Percentiles rank a stretch among this genome's conserved stretches.
Evolutionary conservation across 2,797 vertebrate species (phyloP).

Genomic region (Basileuterus tristriatus): DNA sequence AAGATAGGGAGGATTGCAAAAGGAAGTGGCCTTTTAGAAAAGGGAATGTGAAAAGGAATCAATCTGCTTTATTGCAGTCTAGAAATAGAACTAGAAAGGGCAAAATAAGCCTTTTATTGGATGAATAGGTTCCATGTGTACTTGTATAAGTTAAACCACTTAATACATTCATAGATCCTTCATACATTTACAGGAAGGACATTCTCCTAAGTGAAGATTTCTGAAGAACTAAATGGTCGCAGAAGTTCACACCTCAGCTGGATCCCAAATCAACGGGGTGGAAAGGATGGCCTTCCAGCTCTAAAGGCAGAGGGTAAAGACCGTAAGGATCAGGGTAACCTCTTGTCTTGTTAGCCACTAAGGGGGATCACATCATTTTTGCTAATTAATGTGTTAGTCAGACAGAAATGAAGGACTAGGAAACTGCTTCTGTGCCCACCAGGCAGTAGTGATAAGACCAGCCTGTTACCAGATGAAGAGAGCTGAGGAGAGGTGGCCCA

Average conservation of each 20-base stretch:
- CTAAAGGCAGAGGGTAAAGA: neutral
- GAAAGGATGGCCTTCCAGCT: neutral
- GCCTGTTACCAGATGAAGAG: neutral
- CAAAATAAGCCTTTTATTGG: neutral
- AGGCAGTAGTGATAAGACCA: neutral
- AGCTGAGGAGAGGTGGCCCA: neutral
- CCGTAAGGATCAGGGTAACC: neutral
- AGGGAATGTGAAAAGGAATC: neutral
- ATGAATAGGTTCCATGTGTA: neutral
- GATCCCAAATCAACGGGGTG: neutral
- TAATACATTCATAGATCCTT: neutral
- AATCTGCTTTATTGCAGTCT: neutral
- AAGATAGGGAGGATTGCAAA: neutral
- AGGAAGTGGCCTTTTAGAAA: neutral
- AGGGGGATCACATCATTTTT: neutral
- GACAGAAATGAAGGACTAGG: neutral
- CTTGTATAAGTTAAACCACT: neutral
- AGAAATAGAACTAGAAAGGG: neutral
- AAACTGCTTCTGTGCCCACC: neutral
- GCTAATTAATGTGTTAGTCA: neutral
- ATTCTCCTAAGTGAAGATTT: neutral
- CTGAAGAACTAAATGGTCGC: neutral
- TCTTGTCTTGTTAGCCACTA: neutral
- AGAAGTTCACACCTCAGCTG: neutral
- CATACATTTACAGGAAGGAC: neutral